Evolutionary conservation across 2,113 vertebrate genomes (phyloP), one percentile per base, ranked within the genome.

Genomic region (Phrynosoma platyrhinos): DNA sequence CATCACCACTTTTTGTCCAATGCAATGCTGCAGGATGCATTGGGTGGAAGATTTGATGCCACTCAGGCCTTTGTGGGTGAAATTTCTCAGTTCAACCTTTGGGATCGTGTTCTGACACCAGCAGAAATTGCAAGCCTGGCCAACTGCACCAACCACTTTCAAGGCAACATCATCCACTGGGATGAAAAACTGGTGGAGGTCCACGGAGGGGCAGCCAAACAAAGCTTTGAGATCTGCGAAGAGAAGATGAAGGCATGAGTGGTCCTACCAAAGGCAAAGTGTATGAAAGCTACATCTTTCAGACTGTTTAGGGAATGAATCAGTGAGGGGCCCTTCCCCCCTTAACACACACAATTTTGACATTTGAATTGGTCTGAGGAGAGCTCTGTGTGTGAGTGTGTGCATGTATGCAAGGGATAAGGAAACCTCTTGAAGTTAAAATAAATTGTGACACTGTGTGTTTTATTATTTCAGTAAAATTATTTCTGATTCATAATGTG

Each of bases 21-120:
- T 13, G 21, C 25, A 13, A 83, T 80, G 42, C 42, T 52, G 25
- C 97, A 99, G 98, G 98, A 99, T 86, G 97, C 97, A 0, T 86
- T 99, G 75, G 98, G 98, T 0, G 98, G 98, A 0, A 98, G 98
- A 16, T 99, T 99, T 36, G 98, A 99, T 0, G 98, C 98, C 55
- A 98, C 98, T 0, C 99, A 99, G 94, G 98, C 99, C 74, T 98
- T 99, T 5, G 98, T 99, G 0, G 98, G 99, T 18, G 98, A 99
- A 94, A 96, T 99, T 62, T 97, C 98, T 0, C 98, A 99, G 94
- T 99, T 99, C 93, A 97, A 98, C 62, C 94, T 99, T 90, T 99
- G 99, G 99, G 98, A 99, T 93, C 98, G 98, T 9, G 95, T 97
- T 90, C 95, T 99, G 96, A 98, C 98, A 0, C 97, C 98, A 0